Percentiles rank a stretch among this genome's conserved stretches.
Conservation (phyloP, 1,140 invertebrate genomes). For the Papilio dardanus region DNA sequence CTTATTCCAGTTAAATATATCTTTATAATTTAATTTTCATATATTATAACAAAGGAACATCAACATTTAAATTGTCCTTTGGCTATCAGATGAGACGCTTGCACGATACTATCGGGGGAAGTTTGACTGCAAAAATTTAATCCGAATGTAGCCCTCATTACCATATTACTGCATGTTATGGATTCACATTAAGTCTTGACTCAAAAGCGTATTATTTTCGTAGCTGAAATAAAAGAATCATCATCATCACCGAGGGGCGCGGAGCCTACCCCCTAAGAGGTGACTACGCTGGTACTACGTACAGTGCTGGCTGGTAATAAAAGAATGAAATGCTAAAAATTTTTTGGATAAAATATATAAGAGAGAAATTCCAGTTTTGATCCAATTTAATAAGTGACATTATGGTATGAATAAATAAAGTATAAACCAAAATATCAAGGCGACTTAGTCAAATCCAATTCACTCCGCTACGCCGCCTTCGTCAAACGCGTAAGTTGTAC, state of each 20-base stretch:
- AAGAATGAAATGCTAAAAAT: background rate
- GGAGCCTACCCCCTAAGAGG: no score
- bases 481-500: slow-evolving; percentile 28
- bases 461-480: background rate
- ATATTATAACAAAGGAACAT: background rate
- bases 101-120: background rate
- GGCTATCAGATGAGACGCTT: background rate
- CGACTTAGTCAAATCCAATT: slow-evolving; percentile 8
- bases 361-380: background rate
- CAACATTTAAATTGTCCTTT: background rate
- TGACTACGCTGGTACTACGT: no score
- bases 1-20: background rate
- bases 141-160: background rate
- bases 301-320: no score
- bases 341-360: background rate
- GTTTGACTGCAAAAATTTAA: background rate
- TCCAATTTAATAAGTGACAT: background rate
- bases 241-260: no score
- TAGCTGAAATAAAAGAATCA: no score
- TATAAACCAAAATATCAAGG: slow-evolving; percentile 23
- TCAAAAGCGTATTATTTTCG: no score
- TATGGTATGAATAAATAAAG: slow-evolving; percentile 21
- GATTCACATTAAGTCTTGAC: no score
- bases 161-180: background rate
- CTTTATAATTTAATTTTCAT: background rate